Evolutionary conservation across 2,888 invertebrate species (phyloP).

Genomic region (Prosapia bicincta): DNA sequence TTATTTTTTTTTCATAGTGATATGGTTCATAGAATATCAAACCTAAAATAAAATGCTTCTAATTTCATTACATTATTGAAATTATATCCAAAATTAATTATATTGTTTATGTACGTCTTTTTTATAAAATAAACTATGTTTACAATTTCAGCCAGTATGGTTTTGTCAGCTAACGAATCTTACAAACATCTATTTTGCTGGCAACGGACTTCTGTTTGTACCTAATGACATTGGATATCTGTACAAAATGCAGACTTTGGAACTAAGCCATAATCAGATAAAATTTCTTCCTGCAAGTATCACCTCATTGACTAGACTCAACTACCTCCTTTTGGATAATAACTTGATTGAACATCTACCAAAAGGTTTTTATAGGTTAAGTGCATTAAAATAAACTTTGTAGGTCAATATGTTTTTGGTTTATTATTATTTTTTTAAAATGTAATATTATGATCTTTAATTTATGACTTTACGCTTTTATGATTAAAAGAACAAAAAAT

Average conservation of each 20-base stretch:
- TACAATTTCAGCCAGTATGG: conserved; percentile 18
- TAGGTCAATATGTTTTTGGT: too few relatives aligned
- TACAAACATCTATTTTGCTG: conserved; percentile 19
- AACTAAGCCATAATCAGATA: neutral
- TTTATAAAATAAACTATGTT: too few relatives aligned
- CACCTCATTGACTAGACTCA: neutral
- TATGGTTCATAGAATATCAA: too few relatives aligned
- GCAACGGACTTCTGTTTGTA: neutral
- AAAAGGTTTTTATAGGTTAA: neutral
- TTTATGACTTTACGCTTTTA: too few relatives aligned
- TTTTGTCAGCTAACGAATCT: conserved; percentile 7
- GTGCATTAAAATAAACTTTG: neutral
- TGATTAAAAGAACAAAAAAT: too few relatives aligned
- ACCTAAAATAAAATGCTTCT: too few relatives aligned
- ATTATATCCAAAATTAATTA: too few relatives aligned
- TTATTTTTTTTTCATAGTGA: too few relatives aligned
- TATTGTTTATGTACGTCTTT: too few relatives aligned
- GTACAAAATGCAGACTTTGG: neutral
- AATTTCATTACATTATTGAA: too few relatives aligned
- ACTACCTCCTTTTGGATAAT: neutral
- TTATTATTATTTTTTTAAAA: too few relatives aligned
- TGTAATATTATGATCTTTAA: too few relatives aligned
- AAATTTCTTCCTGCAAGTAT: neutral
- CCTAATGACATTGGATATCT: neutral
- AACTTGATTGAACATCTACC: neutral